A percentile compares a stretch with the other conserved stretches of the same genome.
phyloP scores from a whole-genome alignment of 2,113 vertebrate species.

The Formicarius rufipectus region DNA sequence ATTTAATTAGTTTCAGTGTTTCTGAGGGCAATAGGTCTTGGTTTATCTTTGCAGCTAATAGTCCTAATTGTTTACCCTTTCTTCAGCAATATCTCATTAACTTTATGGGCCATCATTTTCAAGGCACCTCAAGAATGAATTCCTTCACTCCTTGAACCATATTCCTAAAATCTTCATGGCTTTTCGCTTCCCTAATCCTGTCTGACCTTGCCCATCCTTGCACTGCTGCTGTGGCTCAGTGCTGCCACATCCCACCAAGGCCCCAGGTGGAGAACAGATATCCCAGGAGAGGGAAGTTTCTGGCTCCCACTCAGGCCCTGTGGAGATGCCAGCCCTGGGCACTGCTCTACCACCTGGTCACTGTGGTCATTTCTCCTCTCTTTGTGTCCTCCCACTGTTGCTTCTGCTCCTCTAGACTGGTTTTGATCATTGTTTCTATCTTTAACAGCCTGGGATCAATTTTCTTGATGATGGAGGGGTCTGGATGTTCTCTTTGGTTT shows the following conservation, averaged over 20 bases:
- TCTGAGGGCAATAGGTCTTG: conserved; percentile 67
- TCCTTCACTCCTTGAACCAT: not conserved
- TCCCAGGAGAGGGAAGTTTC: accelerated
- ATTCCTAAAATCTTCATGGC: not conserved
- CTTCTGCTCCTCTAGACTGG: not conserved
- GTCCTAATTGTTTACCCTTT: conserved; percentile 77
- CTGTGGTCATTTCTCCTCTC: not conserved
- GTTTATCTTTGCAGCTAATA: conserved; percentile 73
- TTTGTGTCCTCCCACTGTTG: not conserved
- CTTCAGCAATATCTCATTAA: conserved; percentile 77
- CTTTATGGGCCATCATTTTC: conserved; percentile 71
- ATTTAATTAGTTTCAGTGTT: conserved; percentile 76
- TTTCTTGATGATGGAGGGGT: accelerated
- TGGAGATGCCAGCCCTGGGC: accelerated
- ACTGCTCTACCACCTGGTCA: not conserved
- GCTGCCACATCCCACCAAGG: not conserved
- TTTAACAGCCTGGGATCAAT: not conserved
- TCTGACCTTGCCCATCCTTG: not conserved
- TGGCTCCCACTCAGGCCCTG: accelerated
- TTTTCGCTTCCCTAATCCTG: not conserved
- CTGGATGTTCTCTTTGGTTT: not conserved
- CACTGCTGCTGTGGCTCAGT: not conserved
- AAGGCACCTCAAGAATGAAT: conserved; percentile 64
- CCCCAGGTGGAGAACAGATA: not conserved
- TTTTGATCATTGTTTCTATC: not conserved